These are phyloP conservation scores for Selene dorsalis DNA, from an alignment of 2,797 vertebrate species.

Conservation along the genomic window DNA sequence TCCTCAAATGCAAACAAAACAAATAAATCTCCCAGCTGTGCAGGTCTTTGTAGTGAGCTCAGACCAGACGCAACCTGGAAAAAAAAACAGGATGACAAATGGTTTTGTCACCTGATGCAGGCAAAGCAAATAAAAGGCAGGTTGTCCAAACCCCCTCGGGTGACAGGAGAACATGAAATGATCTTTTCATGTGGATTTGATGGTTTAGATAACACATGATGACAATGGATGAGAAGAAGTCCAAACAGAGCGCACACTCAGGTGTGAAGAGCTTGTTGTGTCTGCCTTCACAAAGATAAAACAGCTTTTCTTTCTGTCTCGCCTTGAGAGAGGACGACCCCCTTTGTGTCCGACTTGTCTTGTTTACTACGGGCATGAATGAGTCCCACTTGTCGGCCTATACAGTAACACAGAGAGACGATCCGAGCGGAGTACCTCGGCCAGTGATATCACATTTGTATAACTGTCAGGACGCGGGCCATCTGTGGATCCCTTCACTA, in stretches of 20 bases:
- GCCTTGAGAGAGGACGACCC: conserved; percentile 25
- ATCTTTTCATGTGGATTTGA: conserved; percentile 71
- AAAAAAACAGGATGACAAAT: conserved; percentile 47
- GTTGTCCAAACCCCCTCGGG: conserved; percentile 45
- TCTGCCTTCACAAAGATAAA: conserved; percentile 69
- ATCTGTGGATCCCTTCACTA: conserved; percentile 76
- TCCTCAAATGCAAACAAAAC: conserved; percentile 15
- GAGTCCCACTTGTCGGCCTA: conserved; percentile 47
- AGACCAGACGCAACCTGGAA: conserved; percentile 39
- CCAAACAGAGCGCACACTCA: conserved; percentile 60
- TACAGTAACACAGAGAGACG: conserved; percentile 57
- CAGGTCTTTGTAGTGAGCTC: conserved; percentile 47
- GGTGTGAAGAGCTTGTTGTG: conserved; percentile 80
- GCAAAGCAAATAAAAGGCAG: conserved; percentile 58
- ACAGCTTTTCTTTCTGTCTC: conserved; percentile 30
- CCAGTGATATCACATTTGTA: conserved; percentile 70
- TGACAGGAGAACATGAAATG: conserved; percentile 57
- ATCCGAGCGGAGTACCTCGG: conserved; percentile 51
- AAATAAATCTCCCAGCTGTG: background rate
- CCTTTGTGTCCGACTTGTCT: conserved; percentile 36
- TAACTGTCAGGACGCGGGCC: conserved; percentile 70
- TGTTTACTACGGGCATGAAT: conserved; percentile 59
- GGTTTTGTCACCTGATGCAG: conserved; percentile 47
- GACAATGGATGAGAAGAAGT: conserved; percentile 52
- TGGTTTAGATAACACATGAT: conserved; percentile 64